A percentile compares a stretch with the other conserved stretches of the same genome.
phyloP scores from a whole-genome alignment of 30 jellyfish, hydroid and myxozoan species.

The Aurelia coerulea region DNA sequence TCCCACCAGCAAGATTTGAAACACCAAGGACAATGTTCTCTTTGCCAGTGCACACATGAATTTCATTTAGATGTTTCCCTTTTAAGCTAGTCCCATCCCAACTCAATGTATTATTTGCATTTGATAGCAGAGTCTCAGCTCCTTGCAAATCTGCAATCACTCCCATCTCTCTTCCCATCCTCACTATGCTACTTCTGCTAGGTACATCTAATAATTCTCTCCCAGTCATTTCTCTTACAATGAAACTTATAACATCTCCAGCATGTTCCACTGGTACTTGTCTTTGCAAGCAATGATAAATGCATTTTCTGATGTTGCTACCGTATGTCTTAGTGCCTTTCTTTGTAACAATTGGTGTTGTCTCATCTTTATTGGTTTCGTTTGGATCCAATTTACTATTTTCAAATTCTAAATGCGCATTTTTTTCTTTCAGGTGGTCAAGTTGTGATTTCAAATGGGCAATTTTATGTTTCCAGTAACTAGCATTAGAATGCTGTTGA shows the following conservation, averaged over 20 bases:
- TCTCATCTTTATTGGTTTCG: neutral
- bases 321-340: neutral
- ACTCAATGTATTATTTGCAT: neutral
- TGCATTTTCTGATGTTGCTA: constrained; percentile 17
- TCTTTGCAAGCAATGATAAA: constrained; percentile 35
- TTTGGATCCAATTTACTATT: neutral
- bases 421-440: neutral
- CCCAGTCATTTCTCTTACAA: constrained; percentile 20
- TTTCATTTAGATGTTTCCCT: constrained; percentile 32
- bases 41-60: constrained; percentile 23
- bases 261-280: constrained; percentile 16
- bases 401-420: neutral
- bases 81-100: constrained; percentile 14
- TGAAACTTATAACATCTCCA: neutral
- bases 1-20: constrained; percentile 47
- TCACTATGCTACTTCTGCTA: neutral
- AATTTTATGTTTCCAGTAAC: constrained; percentile 13
- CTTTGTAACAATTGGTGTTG: neutral
- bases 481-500: constrained; percentile 1
- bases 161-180: constrained; percentile 22
- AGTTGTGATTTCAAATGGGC: neutral
- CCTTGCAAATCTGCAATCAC: constrained; percentile 15
- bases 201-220: neutral
- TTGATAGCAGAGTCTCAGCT: constrained; percentile 2
- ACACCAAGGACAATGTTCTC: constrained; percentile 1